phyloP scores from a whole-genome alignment of 1,140 invertebrate species.

The Yoshiicerus persimilis region DNA sequence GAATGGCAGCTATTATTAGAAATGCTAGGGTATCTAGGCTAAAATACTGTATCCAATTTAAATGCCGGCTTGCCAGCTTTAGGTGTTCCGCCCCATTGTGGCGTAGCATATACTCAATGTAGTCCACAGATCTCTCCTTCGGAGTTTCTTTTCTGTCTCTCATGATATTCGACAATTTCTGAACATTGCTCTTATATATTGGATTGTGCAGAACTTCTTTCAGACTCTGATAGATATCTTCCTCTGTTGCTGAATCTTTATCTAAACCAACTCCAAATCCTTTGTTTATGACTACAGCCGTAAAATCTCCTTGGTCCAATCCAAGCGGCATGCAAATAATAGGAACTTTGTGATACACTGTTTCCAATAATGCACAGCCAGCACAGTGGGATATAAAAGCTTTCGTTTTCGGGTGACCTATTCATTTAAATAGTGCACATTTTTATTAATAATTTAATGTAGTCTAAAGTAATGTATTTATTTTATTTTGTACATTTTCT shows the following conservation, averaged over 20 bases:
- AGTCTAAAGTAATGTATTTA: too few species aligned
- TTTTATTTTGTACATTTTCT: too few species aligned
- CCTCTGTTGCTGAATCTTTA: constrained; percentile 47
- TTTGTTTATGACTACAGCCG: constrained; percentile 50
- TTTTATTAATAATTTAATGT: too few species aligned
- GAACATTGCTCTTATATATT: constrained; percentile 44
- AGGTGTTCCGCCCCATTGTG: constrained; percentile 56
- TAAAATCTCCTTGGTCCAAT: constrained; percentile 53
- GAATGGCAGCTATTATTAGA: neutral
- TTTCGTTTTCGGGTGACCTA: constrained; percentile 52
- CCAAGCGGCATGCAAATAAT: constrained; percentile 59
- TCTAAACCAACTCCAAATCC: constrained; percentile 52
- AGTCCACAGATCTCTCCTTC: constrained; percentile 55
- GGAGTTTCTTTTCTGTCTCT: constrained; percentile 49
- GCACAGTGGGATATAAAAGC: constrained; percentile 54
- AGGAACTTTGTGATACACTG: constrained; percentile 56
- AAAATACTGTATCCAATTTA: constrained; percentile 49
- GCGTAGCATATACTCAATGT: constrained; percentile 57
- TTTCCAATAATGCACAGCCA: constrained; percentile 57
- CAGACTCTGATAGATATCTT: constrained; percentile 48
- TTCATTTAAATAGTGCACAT: neutral
- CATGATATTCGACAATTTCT: constrained; percentile 43
- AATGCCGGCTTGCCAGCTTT: constrained; percentile 40
- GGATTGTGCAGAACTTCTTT: constrained; percentile 48
- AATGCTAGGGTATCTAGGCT: constrained; percentile 46